Evolutionary conservation across 2,797 vertebrate genomes (phyloP), one percentile per base, ranked within the genome.

Genomic region (Anisognathus igniventris): DNA sequence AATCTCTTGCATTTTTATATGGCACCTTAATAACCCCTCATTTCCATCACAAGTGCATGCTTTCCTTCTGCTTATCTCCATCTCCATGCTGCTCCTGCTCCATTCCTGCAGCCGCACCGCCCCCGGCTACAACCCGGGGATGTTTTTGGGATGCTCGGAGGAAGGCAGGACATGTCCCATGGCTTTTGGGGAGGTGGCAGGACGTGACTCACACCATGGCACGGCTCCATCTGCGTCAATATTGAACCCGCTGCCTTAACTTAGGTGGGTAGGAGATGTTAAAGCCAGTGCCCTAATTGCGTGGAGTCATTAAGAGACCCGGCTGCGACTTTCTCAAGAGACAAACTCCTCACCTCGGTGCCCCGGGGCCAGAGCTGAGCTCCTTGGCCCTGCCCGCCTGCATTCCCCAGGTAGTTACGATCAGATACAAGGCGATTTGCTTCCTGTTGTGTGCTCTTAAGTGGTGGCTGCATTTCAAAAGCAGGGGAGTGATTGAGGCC

Each of bases 1-100:
- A 78, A 93, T 84, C 92, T 88, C 96, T 68, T 42, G 93, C 96
- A 95, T 97, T 97, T 97, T 97, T 97, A 97, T 97, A 97, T 94
- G 97, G 96, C 97, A 97, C 92, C 94, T 97, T 97, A 97, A 97
- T 97, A 97, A 96, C 96, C 97, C 96, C 95, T 97, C 95, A 97
- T 97, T 97, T 97, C 97, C 97, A 97, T 96, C 64, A 96, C 96
- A 96, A 96, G 96, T 95, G 95, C 95, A 82, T 96, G 95, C 92
- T 95, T 96, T 96, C 96, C 94, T 94, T 35, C 79, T 61, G 81
- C 94, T 97, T 96, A 95, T 96, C 96, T 96, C 37, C 51, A 33
- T 71, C 93, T 89, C 81, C 30, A 6, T 80, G 14, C 90, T 27
- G 35, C 95, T 91, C 94, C 94, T 86, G 64, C 93, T 94, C 94